A percentile compares a stretch with the other conserved stretches of the same genome.
Conservation (phyloP, 2,888 invertebrate genomes). For the Meghimatium bilineatum region DNA sequence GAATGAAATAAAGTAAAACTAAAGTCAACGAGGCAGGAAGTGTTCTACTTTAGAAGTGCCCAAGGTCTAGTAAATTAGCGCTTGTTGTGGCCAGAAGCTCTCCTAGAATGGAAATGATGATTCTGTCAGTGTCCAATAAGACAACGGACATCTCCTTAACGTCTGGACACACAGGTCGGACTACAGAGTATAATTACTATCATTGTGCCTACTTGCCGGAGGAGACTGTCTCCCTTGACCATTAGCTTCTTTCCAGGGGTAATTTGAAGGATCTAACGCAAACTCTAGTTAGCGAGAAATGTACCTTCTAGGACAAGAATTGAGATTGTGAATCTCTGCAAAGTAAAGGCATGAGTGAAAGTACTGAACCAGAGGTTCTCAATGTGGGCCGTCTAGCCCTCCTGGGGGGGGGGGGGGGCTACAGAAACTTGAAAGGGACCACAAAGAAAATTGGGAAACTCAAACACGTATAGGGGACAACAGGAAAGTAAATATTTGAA, state of each 20-base stretch:
- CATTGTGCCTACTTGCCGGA: neutral
- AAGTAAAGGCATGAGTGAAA: no score
- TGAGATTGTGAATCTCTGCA: no score
- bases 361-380: no score
- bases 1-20: neutral
- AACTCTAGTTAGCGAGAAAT: no score
- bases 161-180: constrained; percentile 10
- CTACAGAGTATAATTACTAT: constrained; percentile 2
- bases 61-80: constrained; percentile 4
- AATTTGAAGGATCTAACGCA: neutral
- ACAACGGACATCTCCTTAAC: neutral
- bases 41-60: neutral
- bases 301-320: no score
- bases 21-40: neutral
- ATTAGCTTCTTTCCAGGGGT: neutral
- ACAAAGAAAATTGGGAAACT: no score
- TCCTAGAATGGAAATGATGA: neutral
- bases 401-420: no score
- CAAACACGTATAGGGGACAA: no score
- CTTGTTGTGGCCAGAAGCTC: neutral
- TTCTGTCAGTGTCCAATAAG: neutral
- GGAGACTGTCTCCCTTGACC: neutral
- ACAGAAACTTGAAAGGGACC: no score
- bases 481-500: no score
- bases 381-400: no score